Evolutionary conservation across 2,113 vertebrate species (phyloP).

Genomic region (Oceanites oceanicus): DNA sequence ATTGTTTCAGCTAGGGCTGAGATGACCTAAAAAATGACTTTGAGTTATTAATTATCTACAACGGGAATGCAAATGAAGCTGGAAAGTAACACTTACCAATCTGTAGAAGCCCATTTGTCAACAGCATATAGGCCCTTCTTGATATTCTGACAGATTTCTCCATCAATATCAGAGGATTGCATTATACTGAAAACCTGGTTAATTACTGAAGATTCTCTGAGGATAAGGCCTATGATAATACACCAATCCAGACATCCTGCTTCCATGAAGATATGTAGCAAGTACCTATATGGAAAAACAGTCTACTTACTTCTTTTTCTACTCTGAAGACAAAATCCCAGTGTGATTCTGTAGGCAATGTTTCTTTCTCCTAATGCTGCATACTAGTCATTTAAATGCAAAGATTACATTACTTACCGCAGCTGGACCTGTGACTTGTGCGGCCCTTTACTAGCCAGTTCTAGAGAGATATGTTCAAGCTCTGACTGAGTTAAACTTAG

Average conservation of each 20-base stretch:
- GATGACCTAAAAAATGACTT: neutral
- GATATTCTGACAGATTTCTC: slow-evolving; percentile 87
- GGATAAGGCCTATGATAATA: slow-evolving; percentile 89
- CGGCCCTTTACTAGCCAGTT: slow-evolving; percentile 95
- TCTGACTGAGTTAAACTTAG: slow-evolving; percentile 92
- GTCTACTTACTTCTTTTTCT: neutral
- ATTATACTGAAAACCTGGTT: slow-evolving; percentile 87
- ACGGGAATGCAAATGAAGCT: neutral
- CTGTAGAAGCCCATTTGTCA: slow-evolving; percentile 88
- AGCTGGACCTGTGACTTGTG: slow-evolving; percentile 97
- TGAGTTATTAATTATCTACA: neutral
- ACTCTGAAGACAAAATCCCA: neutral
- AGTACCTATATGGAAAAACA: slow-evolving; percentile 77
- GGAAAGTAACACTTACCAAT: slow-evolving; percentile 81
- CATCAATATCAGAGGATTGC: slow-evolving; percentile 86
- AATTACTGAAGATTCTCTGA: slow-evolving; percentile 88
- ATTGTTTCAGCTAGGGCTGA: neutral
- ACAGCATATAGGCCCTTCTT: slow-evolving; percentile 85
- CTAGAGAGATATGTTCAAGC: slow-evolving; percentile 95
- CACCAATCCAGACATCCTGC: slow-evolving; percentile 98
- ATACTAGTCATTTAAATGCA: neutral
- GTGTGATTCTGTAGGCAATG: neutral
- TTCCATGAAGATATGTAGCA: slow-evolving; percentile 96
- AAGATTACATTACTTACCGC: slow-evolving; percentile 76
- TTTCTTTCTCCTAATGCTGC: neutral